Percentiles rank a stretch among this genome's conserved stretches.
Evolutionary conservation across 1,140 invertebrate species (phyloP).

Genomic region (Telenomus remus): DNA sequence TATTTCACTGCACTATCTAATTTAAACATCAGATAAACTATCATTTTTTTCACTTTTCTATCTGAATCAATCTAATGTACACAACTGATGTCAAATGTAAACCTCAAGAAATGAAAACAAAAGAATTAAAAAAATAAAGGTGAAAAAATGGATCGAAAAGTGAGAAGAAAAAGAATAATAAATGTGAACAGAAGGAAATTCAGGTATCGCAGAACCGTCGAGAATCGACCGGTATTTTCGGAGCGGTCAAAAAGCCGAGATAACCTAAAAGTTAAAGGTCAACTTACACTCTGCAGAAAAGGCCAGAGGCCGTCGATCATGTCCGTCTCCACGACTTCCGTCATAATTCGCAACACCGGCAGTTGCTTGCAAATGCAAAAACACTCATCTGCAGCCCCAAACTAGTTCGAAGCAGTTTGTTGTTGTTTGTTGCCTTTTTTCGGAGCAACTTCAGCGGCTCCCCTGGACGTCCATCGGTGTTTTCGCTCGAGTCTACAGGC

Average conservation of each 20-base stretch:
- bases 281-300: constrained; percentile 48
- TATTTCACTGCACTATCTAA: too few species aligned
- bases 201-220: background rate
- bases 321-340: constrained; percentile 44
- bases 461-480: too few species aligned
- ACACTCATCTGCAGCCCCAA: background rate
- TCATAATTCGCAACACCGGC: constrained; percentile 37
- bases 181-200: background rate
- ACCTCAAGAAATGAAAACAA: too few species aligned
- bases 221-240: constrained; percentile 2
- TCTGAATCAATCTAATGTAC: too few species aligned
- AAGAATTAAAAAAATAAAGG: background rate
- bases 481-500: too few species aligned
- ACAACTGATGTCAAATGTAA: background rate
- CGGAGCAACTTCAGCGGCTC: too few species aligned
- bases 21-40: too few species aligned
- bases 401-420: background rate
- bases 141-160: background rate
- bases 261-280: constrained; percentile 25
- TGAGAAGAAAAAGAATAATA: background rate
- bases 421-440: too few species aligned
- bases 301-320: constrained; percentile 53
- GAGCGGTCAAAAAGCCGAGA: background rate
- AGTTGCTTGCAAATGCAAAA: constrained; percentile 1
- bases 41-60: too few species aligned